A percentile compares a stretch with the other conserved stretches of the same genome.
Conservation (phyloP, 1,140 invertebrate species). For the Achroia grisella region DNA sequence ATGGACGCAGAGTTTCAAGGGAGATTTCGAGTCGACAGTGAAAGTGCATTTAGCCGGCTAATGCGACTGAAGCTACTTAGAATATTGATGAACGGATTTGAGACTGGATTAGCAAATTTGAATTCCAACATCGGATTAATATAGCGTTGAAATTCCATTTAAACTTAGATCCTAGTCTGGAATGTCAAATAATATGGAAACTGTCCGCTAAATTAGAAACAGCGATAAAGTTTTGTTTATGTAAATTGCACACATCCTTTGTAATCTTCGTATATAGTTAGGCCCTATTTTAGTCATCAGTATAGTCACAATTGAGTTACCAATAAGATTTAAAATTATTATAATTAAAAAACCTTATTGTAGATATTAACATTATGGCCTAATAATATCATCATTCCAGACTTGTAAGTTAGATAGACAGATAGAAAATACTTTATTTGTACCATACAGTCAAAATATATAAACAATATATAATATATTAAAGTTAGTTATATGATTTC, state of each 20-base stretch:
- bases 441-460: too few relatives aligned
- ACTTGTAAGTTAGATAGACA: too few relatives aligned
- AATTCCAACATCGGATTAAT: too few relatives aligned
- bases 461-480: too few relatives aligned
- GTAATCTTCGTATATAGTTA: conserved; percentile 1
- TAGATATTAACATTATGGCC: too few relatives aligned
- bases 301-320: too few relatives aligned
- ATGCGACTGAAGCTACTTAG: conserved; percentile 34
- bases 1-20: conserved; percentile 26
- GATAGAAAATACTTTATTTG: too few relatives aligned
- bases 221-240: conserved; percentile 1
- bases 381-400: too few relatives aligned
- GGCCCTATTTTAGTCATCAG: too few relatives aligned
- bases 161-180: background rate
- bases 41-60: conserved; percentile 56
- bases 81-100: conserved; percentile 53
- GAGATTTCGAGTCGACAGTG: conserved; percentile 42
- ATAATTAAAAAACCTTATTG: too few relatives aligned
- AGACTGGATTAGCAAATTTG: conserved; percentile 16
- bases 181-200: background rate
- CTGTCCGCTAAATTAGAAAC: background rate
- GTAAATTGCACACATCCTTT: conserved; percentile 4
- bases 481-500: too few relatives aligned
- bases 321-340: too few relatives aligned
- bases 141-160: background rate